A percentile compares a stretch with the other conserved stretches of the same genome.
Evolutionary conservation across 2,888 invertebrate species (phyloP).

Genomic region (Rhagium mordax): DNA sequence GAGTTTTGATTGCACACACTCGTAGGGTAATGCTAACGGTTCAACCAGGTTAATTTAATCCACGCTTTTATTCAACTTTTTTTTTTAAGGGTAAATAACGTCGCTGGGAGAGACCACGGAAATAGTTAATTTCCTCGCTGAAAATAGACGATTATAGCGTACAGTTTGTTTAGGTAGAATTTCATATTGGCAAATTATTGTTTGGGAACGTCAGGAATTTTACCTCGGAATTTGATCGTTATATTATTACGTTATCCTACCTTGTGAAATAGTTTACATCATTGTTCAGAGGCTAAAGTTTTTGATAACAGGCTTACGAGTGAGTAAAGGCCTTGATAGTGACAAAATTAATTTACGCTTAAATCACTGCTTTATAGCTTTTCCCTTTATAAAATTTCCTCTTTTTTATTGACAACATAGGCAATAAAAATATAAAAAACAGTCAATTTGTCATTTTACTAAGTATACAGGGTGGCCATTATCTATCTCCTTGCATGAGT

Average conservation of each 20-base stretch:
- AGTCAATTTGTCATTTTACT: too few species aligned
- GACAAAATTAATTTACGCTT: background rate
- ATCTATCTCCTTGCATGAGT: too few species aligned
- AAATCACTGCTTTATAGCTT: background rate
- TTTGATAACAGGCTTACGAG: background rate
- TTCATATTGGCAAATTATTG: conserved; percentile 35
- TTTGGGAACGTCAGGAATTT: conserved; percentile 35
- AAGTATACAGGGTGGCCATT: too few species aligned
- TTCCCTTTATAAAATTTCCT: too few species aligned
- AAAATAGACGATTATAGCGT: background rate
- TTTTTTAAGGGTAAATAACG: too few species aligned
- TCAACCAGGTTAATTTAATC: too few species aligned
- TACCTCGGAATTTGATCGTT: conserved; percentile 37
- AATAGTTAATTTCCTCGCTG: background rate
- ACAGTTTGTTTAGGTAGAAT: conserved; percentile 31
- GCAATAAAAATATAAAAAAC: too few species aligned
- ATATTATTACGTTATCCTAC: too few species aligned
- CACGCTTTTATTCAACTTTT: too few species aligned
- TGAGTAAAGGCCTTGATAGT: background rate
- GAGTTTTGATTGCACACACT: background rate
- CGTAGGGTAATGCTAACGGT: background rate
- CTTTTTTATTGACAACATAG: too few species aligned
- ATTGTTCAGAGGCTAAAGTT: conserved; percentile 29
- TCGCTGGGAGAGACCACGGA: too few species aligned
- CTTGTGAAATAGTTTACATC: conserved; percentile 38